Evolutionary conservation across 1,140 invertebrate genomes (phyloP).

Genomic region (Muscidifurax raptorellus): DNA sequence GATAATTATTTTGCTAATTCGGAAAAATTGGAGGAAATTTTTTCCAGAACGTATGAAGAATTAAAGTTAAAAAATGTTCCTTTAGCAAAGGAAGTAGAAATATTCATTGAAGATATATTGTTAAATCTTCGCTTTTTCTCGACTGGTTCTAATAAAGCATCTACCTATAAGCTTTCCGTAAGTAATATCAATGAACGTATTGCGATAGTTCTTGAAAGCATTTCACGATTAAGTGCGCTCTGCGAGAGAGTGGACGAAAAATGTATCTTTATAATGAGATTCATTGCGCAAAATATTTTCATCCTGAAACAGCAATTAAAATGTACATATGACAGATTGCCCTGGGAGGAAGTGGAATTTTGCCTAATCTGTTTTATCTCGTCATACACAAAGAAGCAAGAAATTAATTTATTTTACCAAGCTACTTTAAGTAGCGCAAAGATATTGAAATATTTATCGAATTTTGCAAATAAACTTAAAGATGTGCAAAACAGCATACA

Average conservation of each 20-base stretch:
- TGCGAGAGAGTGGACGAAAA: background rate
- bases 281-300: slow-evolving; percentile 13
- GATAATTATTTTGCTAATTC: slow-evolving; percentile 18
- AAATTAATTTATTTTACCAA: slow-evolving; percentile 29
- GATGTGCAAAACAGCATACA: background rate
- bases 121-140: slow-evolving; percentile 6
- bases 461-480: slow-evolving; percentile 24
- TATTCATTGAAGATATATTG: slow-evolving; percentile 15
- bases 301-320: slow-evolving; percentile 18
- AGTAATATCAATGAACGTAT: slow-evolving; percentile 19
- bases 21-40: slow-evolving; percentile 27
- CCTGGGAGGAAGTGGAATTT: slow-evolving; percentile 34
- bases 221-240: background rate
- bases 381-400: background rate
- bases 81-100: background rate
- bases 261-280: background rate
- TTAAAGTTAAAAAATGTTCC: slow-evolving; percentile 15
- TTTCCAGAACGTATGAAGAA: slow-evolving; percentile 17
- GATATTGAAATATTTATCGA: slow-evolving; percentile 3
- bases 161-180: background rate
- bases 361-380: slow-evolving; percentile 10
- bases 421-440: background rate
- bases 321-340: slow-evolving; percentile 19
- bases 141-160: background rate
- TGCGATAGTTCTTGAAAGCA: background rate